These are phyloP conservation scores for Eumacrocentrus americanus DNA, from an alignment of 2,888 invertebrate species.

Conservation along the genomic window DNA sequence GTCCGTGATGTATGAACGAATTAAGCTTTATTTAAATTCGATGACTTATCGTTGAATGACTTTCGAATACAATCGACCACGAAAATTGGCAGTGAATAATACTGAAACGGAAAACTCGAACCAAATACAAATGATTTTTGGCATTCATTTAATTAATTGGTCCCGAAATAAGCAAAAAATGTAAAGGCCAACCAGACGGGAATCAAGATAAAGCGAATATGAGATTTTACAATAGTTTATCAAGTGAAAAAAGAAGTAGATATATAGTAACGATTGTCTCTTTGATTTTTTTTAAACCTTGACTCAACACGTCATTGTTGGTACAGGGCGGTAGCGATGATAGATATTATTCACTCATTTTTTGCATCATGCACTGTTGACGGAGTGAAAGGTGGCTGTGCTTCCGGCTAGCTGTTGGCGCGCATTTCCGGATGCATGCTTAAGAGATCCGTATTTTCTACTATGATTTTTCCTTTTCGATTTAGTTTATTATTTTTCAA, in stretches of 20 bases:
- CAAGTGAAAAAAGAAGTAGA: background rate
- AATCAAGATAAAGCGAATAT: background rate
- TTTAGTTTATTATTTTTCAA: conserved; percentile 9
- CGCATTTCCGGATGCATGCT: conserved; percentile 16
- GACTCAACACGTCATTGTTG: background rate
- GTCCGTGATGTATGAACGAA: background rate
- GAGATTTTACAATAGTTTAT: background rate
- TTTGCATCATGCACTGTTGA: conserved; percentile 35
- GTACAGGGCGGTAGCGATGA: conserved; percentile 2
- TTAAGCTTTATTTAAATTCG: background rate
- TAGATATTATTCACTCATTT: conserved; percentile 3
- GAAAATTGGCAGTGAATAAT: background rate
- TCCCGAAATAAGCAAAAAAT: background rate
- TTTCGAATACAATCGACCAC: background rate
- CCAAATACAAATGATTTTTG: too few relatives aligned
- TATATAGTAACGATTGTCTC: background rate
- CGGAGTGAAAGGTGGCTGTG: conserved; percentile 41
- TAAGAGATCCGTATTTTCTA: conserved; percentile 19
- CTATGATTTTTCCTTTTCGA: conserved; percentile 16
- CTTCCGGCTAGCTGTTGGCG: conserved; percentile 45
- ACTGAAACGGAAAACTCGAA: background rate
- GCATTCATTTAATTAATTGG: background rate
- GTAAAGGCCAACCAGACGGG: background rate
- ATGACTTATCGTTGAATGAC: background rate
- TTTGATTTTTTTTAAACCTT: background rate